Percentiles rank a stretch among this genome's conserved stretches.
Evolutionary conservation across 2,797 vertebrate genomes (phyloP).

Genomic region (Acanthopagrus latus): DNA sequence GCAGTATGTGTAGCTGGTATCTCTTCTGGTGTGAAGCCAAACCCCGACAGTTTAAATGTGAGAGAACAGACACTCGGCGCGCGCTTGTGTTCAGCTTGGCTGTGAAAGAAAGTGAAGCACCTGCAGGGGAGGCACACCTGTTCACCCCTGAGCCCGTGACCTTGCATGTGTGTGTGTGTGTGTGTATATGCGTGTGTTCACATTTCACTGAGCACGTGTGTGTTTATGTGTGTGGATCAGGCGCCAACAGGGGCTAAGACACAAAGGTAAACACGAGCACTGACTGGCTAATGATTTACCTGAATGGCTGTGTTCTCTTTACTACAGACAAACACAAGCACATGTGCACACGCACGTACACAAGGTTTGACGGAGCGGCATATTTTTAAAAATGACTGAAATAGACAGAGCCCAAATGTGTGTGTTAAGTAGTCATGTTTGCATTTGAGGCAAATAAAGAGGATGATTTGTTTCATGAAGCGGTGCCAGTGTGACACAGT

Average conservation of each 20-base stretch:
- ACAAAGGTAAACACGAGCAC: conserved; percentile 72
- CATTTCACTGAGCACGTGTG: conserved; percentile 7
- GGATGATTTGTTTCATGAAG: conserved; percentile 18
- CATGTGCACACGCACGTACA: conserved; percentile 46
- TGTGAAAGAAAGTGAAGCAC: conserved; percentile 65
- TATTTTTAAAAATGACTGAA: background rate
- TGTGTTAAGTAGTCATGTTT: background rate
- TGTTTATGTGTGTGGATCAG: conserved; percentile 32
- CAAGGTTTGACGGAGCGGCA: background rate
- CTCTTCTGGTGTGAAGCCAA: conserved; percentile 31
- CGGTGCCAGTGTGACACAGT: conserved; percentile 20
- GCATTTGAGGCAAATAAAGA: background rate
- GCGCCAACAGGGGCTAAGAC: conserved; percentile 55
- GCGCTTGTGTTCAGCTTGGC: conserved; percentile 52
- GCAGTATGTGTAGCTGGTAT: background rate
- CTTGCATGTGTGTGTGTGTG: conserved; percentile 37
- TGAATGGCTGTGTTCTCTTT: conserved; percentile 65
- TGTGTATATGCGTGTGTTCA: conserved; percentile 15
- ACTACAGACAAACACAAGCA: conserved; percentile 37
- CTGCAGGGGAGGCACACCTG: conserved; percentile 76
- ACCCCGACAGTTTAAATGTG: conserved; percentile 21
- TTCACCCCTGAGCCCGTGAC: conserved; percentile 63
- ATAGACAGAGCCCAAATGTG: conserved; percentile 10
- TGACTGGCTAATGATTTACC: conserved; percentile 85
- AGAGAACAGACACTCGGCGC: conserved; percentile 31